A percentile compares a stretch with the other conserved stretches of the same genome.
Evolutionary conservation across 2,797 vertebrate species (phyloP).

Genomic region (Myiothlypis chrysogaster): DNA sequence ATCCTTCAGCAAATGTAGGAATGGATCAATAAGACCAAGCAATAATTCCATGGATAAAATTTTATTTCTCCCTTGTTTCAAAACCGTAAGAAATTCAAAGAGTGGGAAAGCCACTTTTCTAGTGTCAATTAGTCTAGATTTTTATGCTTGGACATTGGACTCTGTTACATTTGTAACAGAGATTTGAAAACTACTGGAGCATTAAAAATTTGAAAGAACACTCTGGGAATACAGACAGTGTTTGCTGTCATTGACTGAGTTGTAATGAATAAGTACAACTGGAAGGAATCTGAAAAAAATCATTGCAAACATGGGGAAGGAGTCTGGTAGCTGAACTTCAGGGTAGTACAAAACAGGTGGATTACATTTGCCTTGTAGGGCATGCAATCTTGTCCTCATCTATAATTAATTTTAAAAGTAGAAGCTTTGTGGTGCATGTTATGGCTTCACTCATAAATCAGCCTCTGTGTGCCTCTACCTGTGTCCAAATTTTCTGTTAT

Average conservation of each 20-base stretch:
- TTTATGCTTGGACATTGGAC: background rate
- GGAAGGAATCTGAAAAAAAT: background rate
- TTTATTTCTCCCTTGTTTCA: background rate
- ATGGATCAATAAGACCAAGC: background rate
- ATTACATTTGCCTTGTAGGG: background rate
- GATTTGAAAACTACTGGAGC: background rate
- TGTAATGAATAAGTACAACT: background rate
- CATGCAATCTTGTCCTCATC: constrained; percentile 6
- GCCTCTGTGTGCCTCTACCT: background rate
- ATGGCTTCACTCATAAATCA: constrained; percentile 19
- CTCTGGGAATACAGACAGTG: background rate
- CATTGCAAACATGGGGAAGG: background rate
- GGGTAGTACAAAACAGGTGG: background rate
- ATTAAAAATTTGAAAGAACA: background rate
- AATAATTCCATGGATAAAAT: background rate
- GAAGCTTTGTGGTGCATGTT: background rate
- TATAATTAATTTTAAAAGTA: constrained; percentile 16
- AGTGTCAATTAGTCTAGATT: background rate
- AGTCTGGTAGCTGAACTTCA: background rate
- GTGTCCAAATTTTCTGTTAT: background rate
- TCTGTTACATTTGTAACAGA: background rate
- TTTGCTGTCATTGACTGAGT: background rate
- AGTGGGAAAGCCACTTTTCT: background rate
- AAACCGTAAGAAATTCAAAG: background rate
- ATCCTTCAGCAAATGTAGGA: background rate